Conservation (phyloP, 2,888 invertebrate species). For the Ypsolopha scabrella region DNA sequence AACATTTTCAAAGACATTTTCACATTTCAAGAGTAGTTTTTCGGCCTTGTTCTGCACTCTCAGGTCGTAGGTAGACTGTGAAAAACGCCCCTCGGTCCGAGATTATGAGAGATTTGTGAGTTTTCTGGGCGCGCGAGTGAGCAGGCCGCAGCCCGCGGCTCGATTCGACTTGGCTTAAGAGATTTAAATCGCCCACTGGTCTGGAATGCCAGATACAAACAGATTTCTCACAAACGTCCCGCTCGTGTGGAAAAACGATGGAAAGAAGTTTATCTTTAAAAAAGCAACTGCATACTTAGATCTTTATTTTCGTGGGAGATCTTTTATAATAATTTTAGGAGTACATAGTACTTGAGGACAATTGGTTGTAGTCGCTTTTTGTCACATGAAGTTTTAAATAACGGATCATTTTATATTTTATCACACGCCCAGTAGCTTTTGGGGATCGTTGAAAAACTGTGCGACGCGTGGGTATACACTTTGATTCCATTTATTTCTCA, state of each 20-base stretch:
- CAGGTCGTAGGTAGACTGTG: constrained; percentile 40
- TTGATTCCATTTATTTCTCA: too few species aligned
- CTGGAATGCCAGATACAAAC: constrained; percentile 66
- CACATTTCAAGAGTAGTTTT: constrained; percentile 22
- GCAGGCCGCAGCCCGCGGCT: constrained; percentile 37
- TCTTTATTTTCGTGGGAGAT: too few species aligned
- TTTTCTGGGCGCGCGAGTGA: constrained; percentile 24
- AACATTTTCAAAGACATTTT: too few species aligned
- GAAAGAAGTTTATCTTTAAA: background rate
- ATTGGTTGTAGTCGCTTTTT: too few species aligned
- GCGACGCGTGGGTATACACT: too few species aligned
- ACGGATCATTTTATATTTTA: too few species aligned
- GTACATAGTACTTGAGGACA: too few species aligned
- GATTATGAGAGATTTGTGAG: constrained; percentile 72
- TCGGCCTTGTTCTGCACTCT: constrained; percentile 15
- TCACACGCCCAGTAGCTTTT: too few species aligned
- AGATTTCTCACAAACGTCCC: constrained; percentile 52
- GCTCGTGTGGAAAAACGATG: constrained; percentile 12
- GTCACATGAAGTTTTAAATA: too few species aligned
- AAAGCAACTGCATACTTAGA: background rate
- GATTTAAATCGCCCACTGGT: constrained; percentile 67
- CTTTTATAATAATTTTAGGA: too few species aligned
- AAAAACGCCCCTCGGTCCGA: constrained; percentile 61
- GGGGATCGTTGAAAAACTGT: too few species aligned
- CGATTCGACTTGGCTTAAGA: constrained; percentile 60